A percentile compares a stretch with the other conserved stretches of the same genome.
These are phyloP conservation scores for Muscicapa striata DNA, from an alignment of 2,797 vertebrate genomes.

Conservation along the genomic window DNA sequence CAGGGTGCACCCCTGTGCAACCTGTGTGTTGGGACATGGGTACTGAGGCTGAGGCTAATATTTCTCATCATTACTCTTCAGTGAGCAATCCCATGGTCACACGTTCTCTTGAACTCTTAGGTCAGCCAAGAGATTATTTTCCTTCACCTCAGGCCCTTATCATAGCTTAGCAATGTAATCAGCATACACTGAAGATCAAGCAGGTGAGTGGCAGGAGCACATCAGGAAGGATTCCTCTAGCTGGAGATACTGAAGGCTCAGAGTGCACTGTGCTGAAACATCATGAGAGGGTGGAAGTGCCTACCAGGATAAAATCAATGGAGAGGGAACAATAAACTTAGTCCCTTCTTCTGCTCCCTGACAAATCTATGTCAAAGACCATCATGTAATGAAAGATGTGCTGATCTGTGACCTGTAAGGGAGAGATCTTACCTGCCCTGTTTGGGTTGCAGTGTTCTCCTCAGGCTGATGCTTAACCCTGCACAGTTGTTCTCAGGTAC, in stretches of 20 bases:
- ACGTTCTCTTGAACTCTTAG: background rate
- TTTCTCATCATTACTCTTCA: background rate
- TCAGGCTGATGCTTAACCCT: background rate
- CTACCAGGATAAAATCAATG: background rate
- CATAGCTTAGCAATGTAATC: background rate
- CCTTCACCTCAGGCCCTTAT: background rate
- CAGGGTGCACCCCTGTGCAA: background rate
- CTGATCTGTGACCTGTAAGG: background rate
- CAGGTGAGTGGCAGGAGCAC: background rate
- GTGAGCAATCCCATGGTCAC: background rate
- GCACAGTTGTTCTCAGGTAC: background rate
- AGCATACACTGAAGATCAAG: background rate
- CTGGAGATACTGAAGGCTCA: background rate
- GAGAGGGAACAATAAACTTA: background rate
- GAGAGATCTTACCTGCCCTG: background rate
- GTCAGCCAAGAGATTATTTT: background rate
- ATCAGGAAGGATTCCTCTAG: background rate
- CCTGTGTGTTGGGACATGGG: background rate
- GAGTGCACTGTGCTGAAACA: background rate
- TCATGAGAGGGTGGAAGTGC: background rate
- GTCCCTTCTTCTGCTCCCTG: background rate
- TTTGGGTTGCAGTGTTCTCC: background rate
- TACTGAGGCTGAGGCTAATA: background rate
- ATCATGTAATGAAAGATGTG: background rate
- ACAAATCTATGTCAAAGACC: background rate